Base-by-base conservation (phyloP, 2,888 invertebrate species). In the Ophioninae sp. region DNA sequence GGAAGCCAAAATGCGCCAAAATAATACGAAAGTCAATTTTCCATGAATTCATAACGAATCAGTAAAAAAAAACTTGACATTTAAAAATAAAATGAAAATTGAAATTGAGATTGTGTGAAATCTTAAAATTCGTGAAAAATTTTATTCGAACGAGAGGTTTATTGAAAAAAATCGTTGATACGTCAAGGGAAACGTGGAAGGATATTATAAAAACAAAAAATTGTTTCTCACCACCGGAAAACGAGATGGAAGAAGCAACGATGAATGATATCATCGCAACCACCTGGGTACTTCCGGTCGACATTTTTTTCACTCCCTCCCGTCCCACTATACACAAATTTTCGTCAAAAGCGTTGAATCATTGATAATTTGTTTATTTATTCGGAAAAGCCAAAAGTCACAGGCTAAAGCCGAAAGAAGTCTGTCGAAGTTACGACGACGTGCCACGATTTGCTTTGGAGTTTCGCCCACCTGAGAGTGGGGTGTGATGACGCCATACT, bases 191-290 rank as follows among this genome's bases (percentile, higher is more conserved):
- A n/a, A 10, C 30, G 13, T 64, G 17, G 13, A 17, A 68, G 10
- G 10, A 10, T 67, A 50, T 50, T 7, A 13, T 68, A n/a, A 74
- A 74, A 17, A 72, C 5, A 3, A 67, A 7, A 76, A 77, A 82
- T 17, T 50, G 61, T 39, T 64, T 44, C 70, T 86, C 85, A 86
- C 86, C 86, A 64, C 77, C 67, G n/a, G 86, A 85, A 23, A 82
- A 50, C 59, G 85, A 74, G 59, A 85, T 50, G 10, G 67, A 79
- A 30, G 30, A 30, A 21, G 65, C 79, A 59, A 76, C 76, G 65
- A 86, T 20, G 62, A 86, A 64, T 61, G 80, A 73, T 13, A 83
- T 64, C 80, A 82, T 59, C 23, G 61, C 62, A 20, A 74, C 57
- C 30, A 62, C 72, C 44, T 70, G 77, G 20, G 65, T 68, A 67